phyloP scores from a whole-genome alignment of 2,113 vertebrate genomes.

The Centropus bengalensis region DNA sequence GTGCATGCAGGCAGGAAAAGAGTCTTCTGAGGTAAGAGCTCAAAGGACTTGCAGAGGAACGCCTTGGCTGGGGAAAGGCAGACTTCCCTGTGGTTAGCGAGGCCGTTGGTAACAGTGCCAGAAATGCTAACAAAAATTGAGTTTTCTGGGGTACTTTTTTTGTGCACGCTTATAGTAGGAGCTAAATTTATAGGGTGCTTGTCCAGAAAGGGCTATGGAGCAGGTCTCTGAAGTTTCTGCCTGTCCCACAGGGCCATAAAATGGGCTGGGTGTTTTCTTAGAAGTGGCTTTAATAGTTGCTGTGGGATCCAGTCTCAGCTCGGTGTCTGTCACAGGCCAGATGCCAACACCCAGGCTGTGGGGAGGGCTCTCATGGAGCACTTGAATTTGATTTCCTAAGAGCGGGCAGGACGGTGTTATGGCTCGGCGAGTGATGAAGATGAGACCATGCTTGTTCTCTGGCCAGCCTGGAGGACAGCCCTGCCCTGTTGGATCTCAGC shows the following conservation, averaged over 20 bases:
- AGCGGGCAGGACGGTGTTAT: neutral
- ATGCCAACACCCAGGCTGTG: neutral
- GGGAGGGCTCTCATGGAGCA: neutral
- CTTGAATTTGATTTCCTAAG: neutral
- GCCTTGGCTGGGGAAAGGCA: neutral
- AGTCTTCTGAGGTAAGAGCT: conserved; percentile 40
- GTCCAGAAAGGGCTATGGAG: neutral
- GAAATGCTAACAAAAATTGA: neutral
- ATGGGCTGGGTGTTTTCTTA: neutral
- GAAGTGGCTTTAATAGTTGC: neutral
- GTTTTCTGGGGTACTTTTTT: neutral
- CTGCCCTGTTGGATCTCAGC: neutral
- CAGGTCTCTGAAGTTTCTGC: neutral
- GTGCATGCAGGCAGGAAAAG: neutral
- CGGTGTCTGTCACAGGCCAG: neutral
- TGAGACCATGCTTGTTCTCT: neutral
- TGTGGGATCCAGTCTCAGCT: neutral
- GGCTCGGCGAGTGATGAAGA: neutral
- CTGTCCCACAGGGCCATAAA: neutral
- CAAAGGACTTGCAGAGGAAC: neutral
- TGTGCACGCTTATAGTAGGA: neutral
- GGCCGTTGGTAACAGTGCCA: neutral
- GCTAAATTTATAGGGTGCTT: neutral
- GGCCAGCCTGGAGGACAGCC: neutral
- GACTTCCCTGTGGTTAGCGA: neutral